Evolutionary conservation across 2,797 vertebrate genomes (phyloP).

Genomic region (Artibeus lituratus): DNA sequence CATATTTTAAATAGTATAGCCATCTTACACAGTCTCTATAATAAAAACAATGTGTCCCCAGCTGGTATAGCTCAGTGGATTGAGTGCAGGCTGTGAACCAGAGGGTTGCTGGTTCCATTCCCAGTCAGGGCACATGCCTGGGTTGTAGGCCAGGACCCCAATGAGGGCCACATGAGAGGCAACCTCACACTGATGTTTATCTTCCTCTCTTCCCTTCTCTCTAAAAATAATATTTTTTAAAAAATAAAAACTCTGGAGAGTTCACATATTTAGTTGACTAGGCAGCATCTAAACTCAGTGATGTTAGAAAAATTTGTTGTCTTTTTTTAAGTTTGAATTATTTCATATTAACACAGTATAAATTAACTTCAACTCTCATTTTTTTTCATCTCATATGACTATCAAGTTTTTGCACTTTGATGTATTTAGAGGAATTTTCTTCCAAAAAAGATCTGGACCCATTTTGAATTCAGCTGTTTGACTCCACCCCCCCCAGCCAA

Average conservation of each 20-base stretch:
- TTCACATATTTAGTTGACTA: background rate
- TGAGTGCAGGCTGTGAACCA: too few relatives aligned
- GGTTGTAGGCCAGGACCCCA: too few relatives aligned
- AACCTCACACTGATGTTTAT: too few relatives aligned
- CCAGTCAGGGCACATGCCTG: too few relatives aligned
- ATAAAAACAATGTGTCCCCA: background rate
- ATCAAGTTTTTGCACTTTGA: background rate
- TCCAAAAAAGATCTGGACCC: background rate
- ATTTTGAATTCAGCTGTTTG: conserved; percentile 28
- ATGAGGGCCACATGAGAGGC: too few relatives aligned
- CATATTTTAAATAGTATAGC: background rate
- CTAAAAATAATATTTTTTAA: too few relatives aligned
- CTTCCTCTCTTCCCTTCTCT: too few relatives aligned
- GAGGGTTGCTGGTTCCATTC: too few relatives aligned
- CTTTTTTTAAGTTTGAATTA: background rate
- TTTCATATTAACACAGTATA: background rate
- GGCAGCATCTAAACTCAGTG: background rate
- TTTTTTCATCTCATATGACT: background rate
- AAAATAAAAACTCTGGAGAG: background rate
- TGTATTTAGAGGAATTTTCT: background rate
- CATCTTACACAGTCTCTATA: background rate
- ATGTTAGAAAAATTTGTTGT: background rate
- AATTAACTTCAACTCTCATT: background rate
- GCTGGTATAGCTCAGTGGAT: too few relatives aligned
- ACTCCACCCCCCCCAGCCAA: background rate